Base-by-base conservation (phyloP, 2,888 invertebrate species). In the Agrochola litura region DNA sequence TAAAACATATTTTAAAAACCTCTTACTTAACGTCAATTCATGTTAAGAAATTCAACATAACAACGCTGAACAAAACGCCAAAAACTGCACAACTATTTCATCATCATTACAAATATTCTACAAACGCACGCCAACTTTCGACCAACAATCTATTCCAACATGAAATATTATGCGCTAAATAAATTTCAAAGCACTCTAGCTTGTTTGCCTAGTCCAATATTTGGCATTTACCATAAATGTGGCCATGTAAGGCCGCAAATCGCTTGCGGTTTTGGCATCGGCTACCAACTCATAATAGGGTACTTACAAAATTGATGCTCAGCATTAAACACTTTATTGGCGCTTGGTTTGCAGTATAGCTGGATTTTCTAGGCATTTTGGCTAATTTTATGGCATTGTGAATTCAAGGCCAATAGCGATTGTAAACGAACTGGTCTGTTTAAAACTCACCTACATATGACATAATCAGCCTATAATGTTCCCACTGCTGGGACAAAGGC, bases 221-320 rank as follows among this genome's bases (percentile, higher is more conserved):
- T 87, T 85, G 87, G 84, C 82, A 76, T 89, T 88, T 79, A 81
- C 85, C 77, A 83, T 88, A 84, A 88, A 84, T 86, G 87, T 86
- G 68, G 77, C 77, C 78, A 76, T 84, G 73, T 81, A 80, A 77
- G 85, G 79, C 85, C 86, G 86, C 90, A 90, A 90, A 90, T 89
- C 90, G 86, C 74, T 74, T 66, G 86, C 79, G 84, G 86, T 90
- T 90, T 90, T 89, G 91, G 90, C 90, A 85, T 74, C 77, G 81
- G 69, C 73, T 30, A 74, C 85, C 76, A 71, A 82, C 77, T 87
- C 86, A 86, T 89, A 88, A 86, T 84, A 79, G 76, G 70, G 65
- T 82, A 84, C 79, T 85, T 86, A 81, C 82, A 79, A 72, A 88
- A 89, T 87, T 85, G 83, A 89, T 86, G 82, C 37, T 65, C 64